Evolutionary conservation across 1,140 invertebrate species (phyloP), one percentile per base, ranked within the genome.

Genomic region (Colletes latitarsis): DNA sequence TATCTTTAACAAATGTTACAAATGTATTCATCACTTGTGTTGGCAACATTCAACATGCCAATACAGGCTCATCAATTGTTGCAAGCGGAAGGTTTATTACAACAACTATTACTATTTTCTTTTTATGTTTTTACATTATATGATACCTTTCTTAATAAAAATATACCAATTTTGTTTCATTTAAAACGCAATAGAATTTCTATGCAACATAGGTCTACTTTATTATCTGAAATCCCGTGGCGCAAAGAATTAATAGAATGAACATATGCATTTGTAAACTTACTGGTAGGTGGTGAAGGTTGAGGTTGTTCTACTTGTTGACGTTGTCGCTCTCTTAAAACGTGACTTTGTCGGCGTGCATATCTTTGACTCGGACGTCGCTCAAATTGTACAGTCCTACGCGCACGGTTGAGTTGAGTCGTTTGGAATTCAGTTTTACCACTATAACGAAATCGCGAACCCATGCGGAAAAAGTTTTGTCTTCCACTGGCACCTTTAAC

Each of bases 381-480:
- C 92, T 99, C 98, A 92, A 99, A 98, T 89, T 98, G 98, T 4
- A 99, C 98, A 60, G 97, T 98, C 68, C 98, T 95, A 70, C 98
- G 93, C 10, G 98, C 97, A 77, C 97, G 94, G 91, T 97, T 98
- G 81, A 97, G 95, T 86, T 97, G 96, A 6, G 98, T 98, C 1
- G 98, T 98, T 94, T 99, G 98, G 91, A 98, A 99, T 93, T 99
- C 98, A 0, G 98, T 99, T 91, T 98, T 96, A 0, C 97, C 97
- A 2, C 96, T 98, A 91, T 99, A 99, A 90, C 98, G 96, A 92
- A 99, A 99, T 62, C 98, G 94, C 0, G 98, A 99, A 46, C 98
- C 98, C 97, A 99, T 98, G 76, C 98, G 95, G 93, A 99, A 99
- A 93, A 99, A 99, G 93, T 99, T 99, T 91, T 99, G 98, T 46